A percentile compares a stretch with the other conserved stretches of the same genome.
phyloP scores from a whole-genome alignment of 2,113 vertebrate genomes.

The Dascyllus trimaculatus region DNA sequence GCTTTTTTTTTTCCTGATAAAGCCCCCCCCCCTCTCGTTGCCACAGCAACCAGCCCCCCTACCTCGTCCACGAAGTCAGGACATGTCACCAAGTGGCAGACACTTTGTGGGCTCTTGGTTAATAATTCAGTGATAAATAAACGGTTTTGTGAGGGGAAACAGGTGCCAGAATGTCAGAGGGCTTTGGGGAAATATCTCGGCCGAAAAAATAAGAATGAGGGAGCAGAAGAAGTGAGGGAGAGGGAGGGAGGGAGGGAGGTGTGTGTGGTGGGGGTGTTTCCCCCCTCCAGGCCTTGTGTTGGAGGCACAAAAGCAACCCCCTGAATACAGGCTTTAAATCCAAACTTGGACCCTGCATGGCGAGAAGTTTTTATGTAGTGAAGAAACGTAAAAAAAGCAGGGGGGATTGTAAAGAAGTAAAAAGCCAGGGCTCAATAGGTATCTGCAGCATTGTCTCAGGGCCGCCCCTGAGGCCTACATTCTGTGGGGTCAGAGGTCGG shows the following conservation, averaged over 20 bases:
- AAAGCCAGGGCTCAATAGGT: constrained; percentile 79
- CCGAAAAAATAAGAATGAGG: constrained; percentile 27
- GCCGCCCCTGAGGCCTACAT: constrained; percentile 70
- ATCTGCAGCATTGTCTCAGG: constrained; percentile 77
- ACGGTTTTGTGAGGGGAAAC: constrained; percentile 79
- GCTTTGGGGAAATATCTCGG: constrained; percentile 56
- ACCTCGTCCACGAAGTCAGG: constrained; percentile 65
- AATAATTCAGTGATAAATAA: constrained; percentile 86
- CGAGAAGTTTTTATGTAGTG: constrained; percentile 62
- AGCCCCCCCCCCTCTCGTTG: constrained; percentile 55
- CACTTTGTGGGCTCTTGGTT: constrained; percentile 78
- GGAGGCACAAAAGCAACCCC: constrained; percentile 75
- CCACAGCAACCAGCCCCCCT: constrained; percentile 61
- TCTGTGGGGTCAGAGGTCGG: constrained; percentile 75
- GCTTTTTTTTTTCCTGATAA: constrained; percentile 69
- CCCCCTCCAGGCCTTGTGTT: constrained; percentile 52
- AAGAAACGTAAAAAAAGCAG: constrained; percentile 44
- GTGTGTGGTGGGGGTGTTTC: constrained; percentile 29
- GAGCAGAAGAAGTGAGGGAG: not conserved
- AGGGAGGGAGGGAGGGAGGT: not conserved
- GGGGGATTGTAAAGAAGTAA: constrained; percentile 74
- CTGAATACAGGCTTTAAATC: constrained; percentile 79
- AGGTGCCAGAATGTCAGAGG: constrained; percentile 80
- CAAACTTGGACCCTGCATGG: constrained; percentile 67
- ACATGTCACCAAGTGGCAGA: constrained; percentile 77